Conservation (phyloP, 2,113 vertebrate genomes). For the Campylomormyrus numenius region DNA sequence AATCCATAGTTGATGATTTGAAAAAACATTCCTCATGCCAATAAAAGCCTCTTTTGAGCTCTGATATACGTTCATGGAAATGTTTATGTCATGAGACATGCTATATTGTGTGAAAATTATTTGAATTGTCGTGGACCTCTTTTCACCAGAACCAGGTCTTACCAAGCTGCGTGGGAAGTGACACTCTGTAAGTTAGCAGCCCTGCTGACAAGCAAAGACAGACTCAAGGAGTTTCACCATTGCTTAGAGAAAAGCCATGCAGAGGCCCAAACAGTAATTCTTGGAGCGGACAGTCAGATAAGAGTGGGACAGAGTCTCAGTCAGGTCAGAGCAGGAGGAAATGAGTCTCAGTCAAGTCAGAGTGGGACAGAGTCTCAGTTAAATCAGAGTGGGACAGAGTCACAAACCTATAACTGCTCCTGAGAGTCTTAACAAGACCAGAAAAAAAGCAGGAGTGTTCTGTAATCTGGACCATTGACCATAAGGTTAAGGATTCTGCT, state of each 20-base stretch:
- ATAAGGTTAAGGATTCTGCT: neutral
- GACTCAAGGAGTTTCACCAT: neutral
- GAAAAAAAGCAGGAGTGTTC: neutral
- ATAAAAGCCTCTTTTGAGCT: neutral
- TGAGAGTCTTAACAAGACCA: neutral
- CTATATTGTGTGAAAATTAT: no score
- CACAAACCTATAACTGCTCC: neutral
- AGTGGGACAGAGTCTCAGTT: neutral
- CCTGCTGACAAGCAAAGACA: neutral
- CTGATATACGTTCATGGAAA: neutral
- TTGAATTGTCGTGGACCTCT: neutral
- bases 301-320: neutral
- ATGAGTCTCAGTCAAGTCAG: neutral
- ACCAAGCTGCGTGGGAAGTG: neutral
- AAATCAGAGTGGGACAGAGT: neutral
- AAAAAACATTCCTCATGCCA: neutral
- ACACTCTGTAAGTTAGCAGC: neutral
- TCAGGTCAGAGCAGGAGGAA: neutral
- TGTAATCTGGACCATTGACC: neutral
- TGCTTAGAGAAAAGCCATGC: neutral
- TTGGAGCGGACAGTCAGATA: neutral
- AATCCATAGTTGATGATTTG: neutral
- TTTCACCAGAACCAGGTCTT: neutral
- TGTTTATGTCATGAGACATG: neutral
- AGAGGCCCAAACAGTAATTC: neutral